A percentile compares a stretch with the other conserved stretches of the same genome.
These are phyloP conservation scores for Acyrthosiphon pisum DNA, from an alignment of 1,140 invertebrate genomes.

Conservation along the genomic window DNA sequence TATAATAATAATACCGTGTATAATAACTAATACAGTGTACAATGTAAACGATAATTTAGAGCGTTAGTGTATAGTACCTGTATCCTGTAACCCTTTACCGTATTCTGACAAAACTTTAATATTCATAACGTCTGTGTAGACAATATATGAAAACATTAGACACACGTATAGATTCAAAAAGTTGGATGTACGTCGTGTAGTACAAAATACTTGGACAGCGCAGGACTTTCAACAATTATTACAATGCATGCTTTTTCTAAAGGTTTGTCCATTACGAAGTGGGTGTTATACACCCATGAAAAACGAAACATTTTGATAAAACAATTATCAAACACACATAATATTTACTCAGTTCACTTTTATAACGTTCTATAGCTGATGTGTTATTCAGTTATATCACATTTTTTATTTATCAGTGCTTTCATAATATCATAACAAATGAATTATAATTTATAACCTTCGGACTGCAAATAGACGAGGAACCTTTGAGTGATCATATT, in stretches of 20 bases:
- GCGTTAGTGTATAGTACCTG: conserved; percentile 37
- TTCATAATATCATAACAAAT: background rate
- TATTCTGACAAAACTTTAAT: conserved; percentile 34
- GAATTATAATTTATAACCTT: background rate
- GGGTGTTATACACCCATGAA: background rate
- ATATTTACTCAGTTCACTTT: background rate
- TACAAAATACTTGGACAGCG: background rate
- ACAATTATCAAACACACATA: background rate
- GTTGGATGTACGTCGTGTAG: background rate
- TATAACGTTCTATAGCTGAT: background rate
- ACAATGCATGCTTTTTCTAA: background rate
- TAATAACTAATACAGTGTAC: conserved; percentile 38
- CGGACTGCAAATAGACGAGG: background rate
- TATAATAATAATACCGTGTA: conserved; percentile 1
- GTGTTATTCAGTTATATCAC: background rate
- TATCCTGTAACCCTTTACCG: conserved; percentile 1
- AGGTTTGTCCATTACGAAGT: background rate
- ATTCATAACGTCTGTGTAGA: conserved; percentile 23
- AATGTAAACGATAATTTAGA: conserved; percentile 48
- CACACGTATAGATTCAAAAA: conserved; percentile 41
- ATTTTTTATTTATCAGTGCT: background rate
- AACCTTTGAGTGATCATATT: background rate
- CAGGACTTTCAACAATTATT: background rate
- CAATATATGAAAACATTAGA: conserved; percentile 30
- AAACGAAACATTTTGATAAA: background rate